A percentile compares a stretch with the other conserved stretches of the same genome.
Evolutionary conservation across 1,140 invertebrate genomes (phyloP).

Genomic region (Oncopeltus fasciatus): DNA sequence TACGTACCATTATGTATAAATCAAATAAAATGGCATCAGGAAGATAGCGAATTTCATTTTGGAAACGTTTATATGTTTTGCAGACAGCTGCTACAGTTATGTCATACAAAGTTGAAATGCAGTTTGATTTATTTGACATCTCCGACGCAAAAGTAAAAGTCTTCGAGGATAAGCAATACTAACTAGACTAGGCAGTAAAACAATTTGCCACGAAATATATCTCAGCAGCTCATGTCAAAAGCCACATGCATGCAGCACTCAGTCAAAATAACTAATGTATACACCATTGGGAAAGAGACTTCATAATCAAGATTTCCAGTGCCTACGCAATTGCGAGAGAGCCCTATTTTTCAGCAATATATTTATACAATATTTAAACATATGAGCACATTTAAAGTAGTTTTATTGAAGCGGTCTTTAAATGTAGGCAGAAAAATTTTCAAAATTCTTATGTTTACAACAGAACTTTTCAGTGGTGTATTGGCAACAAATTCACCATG

Average conservation of each 20-base stretch:
- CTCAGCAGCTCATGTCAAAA: too few species aligned
- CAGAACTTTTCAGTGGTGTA: neutral
- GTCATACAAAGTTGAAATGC: constrained; percentile 19
- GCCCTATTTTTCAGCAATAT: too few species aligned
- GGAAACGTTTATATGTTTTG: constrained; percentile 17
- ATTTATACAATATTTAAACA: too few species aligned
- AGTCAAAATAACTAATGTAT: neutral
- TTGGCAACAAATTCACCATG: neutral
- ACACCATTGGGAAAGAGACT: constrained; percentile 5
- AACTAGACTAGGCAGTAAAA: too few species aligned
- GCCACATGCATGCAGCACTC: too few species aligned
- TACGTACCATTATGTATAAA: constrained; percentile 23
- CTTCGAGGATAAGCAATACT: too few species aligned
- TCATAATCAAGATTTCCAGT: constrained; percentile 3
- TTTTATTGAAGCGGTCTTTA: too few species aligned
- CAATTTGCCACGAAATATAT: too few species aligned
- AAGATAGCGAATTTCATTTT: constrained; percentile 20
- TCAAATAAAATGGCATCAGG: constrained; percentile 24
- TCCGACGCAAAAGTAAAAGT: too few species aligned
- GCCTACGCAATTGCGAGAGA: neutral
- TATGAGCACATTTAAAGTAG: too few species aligned
- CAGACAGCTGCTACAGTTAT: constrained; percentile 18
- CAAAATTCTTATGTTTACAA: neutral
- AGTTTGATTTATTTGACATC: constrained; percentile 10
- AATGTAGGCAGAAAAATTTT: too few species aligned